These are phyloP conservation scores for Setipinna tenuifilis DNA, from an alignment of 2,797 vertebrate species.

Conservation along the genomic window DNA sequence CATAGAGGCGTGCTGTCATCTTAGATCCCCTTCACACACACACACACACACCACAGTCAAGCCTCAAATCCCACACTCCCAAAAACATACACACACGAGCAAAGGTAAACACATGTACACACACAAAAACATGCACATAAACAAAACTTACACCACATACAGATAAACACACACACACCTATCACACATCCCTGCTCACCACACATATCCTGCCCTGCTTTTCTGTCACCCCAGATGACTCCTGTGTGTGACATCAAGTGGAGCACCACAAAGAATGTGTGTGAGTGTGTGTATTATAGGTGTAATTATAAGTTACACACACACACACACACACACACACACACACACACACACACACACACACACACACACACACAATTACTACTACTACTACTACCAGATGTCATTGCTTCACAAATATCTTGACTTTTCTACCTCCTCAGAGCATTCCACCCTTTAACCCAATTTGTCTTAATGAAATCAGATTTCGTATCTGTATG, in stretches of 20 bases:
- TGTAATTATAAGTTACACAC: not conserved
- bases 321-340: not conserved
- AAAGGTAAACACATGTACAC: not conserved
- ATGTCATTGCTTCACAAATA: constrained; percentile 43
- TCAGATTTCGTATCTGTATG: constrained; percentile 34
- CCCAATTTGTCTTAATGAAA: constrained; percentile 39
- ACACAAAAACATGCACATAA: not conserved
- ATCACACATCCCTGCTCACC: too few species aligned
- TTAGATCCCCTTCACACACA: not conserved
- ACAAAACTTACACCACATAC: not conserved
- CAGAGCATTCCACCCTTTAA: constrained; percentile 46
- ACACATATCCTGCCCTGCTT: too few species aligned
- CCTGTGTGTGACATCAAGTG: constrained; percentile 36
- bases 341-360: not conserved
- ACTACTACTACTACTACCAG: constrained; percentile 18
- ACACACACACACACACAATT: not conserved
- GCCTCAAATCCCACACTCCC: not conserved
- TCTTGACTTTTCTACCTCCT: constrained; percentile 39
- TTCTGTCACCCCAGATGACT: constrained; percentile 47
- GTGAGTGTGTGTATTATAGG: too few species aligned
- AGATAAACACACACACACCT: not conserved
- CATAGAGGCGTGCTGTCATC: not conserved
- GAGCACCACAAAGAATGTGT: too few species aligned
- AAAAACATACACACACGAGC: not conserved
- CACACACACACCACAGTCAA: not conserved